Base-by-base conservation (phyloP, 1,140 invertebrate genomes). In the Panulirus ornatus region DNA sequence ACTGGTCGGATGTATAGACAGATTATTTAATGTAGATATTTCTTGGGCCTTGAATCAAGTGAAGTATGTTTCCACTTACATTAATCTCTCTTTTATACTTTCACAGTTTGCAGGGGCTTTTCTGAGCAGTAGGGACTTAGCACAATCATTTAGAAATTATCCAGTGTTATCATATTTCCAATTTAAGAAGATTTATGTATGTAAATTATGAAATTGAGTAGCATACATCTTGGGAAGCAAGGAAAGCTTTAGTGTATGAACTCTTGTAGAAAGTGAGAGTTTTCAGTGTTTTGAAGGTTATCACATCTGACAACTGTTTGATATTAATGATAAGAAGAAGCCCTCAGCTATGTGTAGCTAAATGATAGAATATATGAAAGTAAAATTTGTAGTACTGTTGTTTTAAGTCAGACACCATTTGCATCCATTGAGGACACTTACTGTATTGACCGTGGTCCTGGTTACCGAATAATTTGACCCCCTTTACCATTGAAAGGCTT, bases 1-100 rank as follows among this genome's bases (percentile, higher is more conserved):
- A 78, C 40, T 78, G 75, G 75, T 78, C 75, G 44, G 75, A 78
- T 16, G 75, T 78, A 44, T 78, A 78, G 75, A 47, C 30, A 78
- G 40, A n/a, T n/a, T n/a, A n/a, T n/a, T n/a, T 78, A 78, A n/a
- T 78, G 42, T 3, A 44, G 40, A 27, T 14, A 40, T 78, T 78
- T 44, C 22, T 3, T 47, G 44, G 75, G 44, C 75, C 75, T 78
- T 44, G 75, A 78, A 44, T 47, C 75, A 27, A 14, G 40, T 78
- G 22, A 78, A 78, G n/a, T 78, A 78, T 44, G n/a, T 78, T 40
- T 78, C 44, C 75, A 47, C 40, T 44, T 78, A 44, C 27, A 27
- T 44, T 44, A 42, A 19, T 78, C 40, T 78, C 40, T 44, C 40
- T 78, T 78, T 78, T 78, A 47, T 78, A 78, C 44, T 78, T 78